Percentiles rank a stretch among this genome's conserved stretches.
Evolutionary conservation across 2,888 invertebrate genomes (phyloP).

Genomic region (Drosophila diplacantha): DNA sequence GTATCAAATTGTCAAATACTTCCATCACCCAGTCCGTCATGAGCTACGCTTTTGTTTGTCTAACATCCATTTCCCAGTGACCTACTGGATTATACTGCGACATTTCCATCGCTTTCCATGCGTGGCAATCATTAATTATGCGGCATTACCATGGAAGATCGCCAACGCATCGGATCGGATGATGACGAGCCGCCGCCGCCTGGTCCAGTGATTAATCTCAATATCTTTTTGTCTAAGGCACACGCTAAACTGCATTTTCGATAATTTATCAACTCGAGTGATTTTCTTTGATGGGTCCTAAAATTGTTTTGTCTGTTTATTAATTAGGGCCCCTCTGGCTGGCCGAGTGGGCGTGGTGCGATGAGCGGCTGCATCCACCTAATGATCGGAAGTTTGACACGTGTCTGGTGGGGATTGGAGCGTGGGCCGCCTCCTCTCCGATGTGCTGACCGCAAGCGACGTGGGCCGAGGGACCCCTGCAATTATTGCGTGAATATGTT

Average conservation of each 20-base stretch:
- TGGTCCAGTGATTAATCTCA: conserved; percentile 63
- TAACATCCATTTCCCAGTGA: conserved; percentile 14
- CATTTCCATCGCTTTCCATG: conserved; percentile 51
- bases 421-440: conserved; percentile 34
- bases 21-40: conserved; percentile 19
- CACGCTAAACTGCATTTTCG: conserved; percentile 66
- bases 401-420: conserved; percentile 44
- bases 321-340: conserved; percentile 57
- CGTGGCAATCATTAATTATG: conserved; percentile 60
- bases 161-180: conserved; percentile 53
- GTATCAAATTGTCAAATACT: conserved; percentile 28
- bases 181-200: conserved; percentile 27
- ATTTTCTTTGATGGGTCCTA: conserved; percentile 32
- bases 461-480: conserved; percentile 36
- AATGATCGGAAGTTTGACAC: conserved; percentile 73
- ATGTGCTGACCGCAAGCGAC: conserved; percentile 23
- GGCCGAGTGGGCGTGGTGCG: conserved; percentile 51
- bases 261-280: conserved; percentile 63
- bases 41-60: conserved; percentile 6
- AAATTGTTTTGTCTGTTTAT: conserved; percentile 65
- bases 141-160: conserved; percentile 54
- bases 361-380: conserved; percentile 42
- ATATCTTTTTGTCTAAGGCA: conserved; percentile 63
- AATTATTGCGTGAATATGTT: conserved; percentile 73
- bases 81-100: conserved; percentile 44